Conservation (phyloP, 2,797 vertebrate genomes). For the Microctenopoma lineatum region DNA sequence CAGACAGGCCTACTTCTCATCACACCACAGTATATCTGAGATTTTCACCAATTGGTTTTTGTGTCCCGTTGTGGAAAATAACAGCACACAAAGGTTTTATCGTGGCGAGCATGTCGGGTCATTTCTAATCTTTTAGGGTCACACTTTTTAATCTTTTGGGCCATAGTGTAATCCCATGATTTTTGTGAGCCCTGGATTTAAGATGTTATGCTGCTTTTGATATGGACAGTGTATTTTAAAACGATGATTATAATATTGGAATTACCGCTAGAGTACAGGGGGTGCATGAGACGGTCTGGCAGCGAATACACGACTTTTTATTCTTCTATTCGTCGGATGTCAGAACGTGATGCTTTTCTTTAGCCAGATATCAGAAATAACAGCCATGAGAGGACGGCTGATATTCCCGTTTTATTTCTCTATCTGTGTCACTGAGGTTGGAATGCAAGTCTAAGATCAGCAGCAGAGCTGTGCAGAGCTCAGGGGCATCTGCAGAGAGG, state of each 20-base stretch:
- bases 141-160: slow-evolving; percentile 73
- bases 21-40: slow-evolving; percentile 9
- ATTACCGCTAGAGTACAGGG: slow-evolving; percentile 36
- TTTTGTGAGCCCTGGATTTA: slow-evolving; percentile 69
- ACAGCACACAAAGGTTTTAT: slow-evolving; percentile 65
- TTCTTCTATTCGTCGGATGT: not conserved
- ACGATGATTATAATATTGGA: slow-evolving; percentile 59
- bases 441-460: slow-evolving; percentile 60
- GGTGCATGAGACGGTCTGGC: slow-evolving; percentile 20
- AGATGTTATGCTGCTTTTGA: slow-evolving; percentile 63
- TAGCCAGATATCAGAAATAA: not conserved
- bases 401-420: not conserved
- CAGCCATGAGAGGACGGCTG: not conserved
- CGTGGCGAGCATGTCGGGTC: slow-evolving; percentile 64
- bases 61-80: slow-evolving; percentile 37
- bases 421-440: slow-evolving; percentile 35
- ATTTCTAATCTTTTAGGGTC: slow-evolving; percentile 73
- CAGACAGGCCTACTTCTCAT: slow-evolving; percentile 25
- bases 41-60: slow-evolving; percentile 43
- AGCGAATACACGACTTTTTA: slow-evolving; percentile 13
- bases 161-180: slow-evolving; percentile 74
- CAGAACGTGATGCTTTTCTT: not conserved
- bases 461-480: slow-evolving; percentile 52
- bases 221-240: slow-evolving; percentile 56
- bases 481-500: slow-evolving; percentile 61